Conservation (phyloP, 1,140 invertebrate species). For the Mactra quadrangularis region DNA sequence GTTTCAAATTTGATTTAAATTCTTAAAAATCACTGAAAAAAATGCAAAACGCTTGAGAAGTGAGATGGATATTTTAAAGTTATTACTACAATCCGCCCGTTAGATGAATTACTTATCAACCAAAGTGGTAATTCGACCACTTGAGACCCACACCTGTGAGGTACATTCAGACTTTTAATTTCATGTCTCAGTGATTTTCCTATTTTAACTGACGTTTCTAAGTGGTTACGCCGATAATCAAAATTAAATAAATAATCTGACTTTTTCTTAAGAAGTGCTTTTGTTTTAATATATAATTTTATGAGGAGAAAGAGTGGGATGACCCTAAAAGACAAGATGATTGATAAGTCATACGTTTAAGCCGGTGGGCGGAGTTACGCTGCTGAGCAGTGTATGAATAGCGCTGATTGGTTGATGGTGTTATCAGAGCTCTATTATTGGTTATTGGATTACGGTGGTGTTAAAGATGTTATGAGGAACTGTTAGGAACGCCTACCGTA, state of each 20-base stretch:
- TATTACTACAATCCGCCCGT: slow-evolving; percentile 41
- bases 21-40: too few species aligned
- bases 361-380: slow-evolving; percentile 12
- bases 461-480: not conserved
- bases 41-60: slow-evolving; percentile 14
- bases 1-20: too few species aligned
- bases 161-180: slow-evolving; percentile 36
- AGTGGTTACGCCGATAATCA: slow-evolving; percentile 40
- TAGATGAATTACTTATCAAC: slow-evolving; percentile 55
- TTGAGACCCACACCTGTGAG: slow-evolving; percentile 46
- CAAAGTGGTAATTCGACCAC: slow-evolving; percentile 28
- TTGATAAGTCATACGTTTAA: not conserved
- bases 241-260: slow-evolving; percentile 54
- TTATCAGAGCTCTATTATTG: slow-evolving; percentile 46
- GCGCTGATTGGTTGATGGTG: slow-evolving; percentile 30
- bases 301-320: not conserved
- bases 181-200: slow-evolving; percentile 52
- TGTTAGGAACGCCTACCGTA: slow-evolving; percentile 24
- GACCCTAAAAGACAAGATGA: slow-evolving; percentile 16
- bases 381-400: not conserved
- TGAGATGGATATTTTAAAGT: slow-evolving; percentile 10
- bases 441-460: not conserved
- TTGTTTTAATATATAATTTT: slow-evolving; percentile 56
- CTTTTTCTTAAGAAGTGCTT: slow-evolving; percentile 44
- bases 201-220: slow-evolving; percentile 28